A percentile compares a stretch with the other conserved stretches of the same genome.
Evolutionary conservation across 2,888 invertebrate species (phyloP).

Genomic region (Crossocerus cetratus): DNA sequence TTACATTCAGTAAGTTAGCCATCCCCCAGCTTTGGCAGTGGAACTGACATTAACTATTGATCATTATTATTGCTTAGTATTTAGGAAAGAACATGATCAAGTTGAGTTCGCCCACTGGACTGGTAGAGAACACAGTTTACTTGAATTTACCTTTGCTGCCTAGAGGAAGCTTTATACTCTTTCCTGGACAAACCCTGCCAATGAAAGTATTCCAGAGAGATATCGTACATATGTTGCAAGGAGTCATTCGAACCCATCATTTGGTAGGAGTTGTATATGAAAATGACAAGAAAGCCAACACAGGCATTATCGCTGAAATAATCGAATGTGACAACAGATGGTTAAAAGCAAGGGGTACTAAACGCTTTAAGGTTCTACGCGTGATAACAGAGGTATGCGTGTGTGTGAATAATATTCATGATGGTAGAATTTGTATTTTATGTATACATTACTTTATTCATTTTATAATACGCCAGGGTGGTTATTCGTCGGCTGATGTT

Average conservation of each 20-base stretch:
- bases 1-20: too few relatives aligned
- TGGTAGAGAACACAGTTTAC: constrained; percentile 80
- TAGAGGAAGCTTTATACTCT: constrained; percentile 82
- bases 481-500: constrained; percentile 77
- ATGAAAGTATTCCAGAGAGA: constrained; percentile 80
- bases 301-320: constrained; percentile 73
- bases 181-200: constrained; percentile 90
- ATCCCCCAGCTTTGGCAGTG: too few relatives aligned
- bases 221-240: constrained; percentile 80
- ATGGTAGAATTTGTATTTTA: neutral
- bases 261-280: constrained; percentile 83
- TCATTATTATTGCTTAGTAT: constrained; percentile 76
- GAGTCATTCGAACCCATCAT: constrained; percentile 80
- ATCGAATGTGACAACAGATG: constrained; percentile 80
- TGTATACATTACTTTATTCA: neutral
- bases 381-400: constrained; percentile 63
- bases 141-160: constrained; percentile 80
- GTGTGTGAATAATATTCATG: constrained; percentile 10
- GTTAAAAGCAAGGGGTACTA: constrained; percentile 86
- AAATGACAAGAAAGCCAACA: constrained; percentile 69
- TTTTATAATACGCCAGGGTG: constrained; percentile 46
- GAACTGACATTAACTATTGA: too few relatives aligned
- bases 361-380: constrained; percentile 83
- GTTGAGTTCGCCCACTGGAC: constrained; percentile 80
- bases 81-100: constrained; percentile 81